These are phyloP conservation scores for Pogona vitticeps DNA, from an alignment of 2,113 vertebrate species.

Conservation along the genomic window DNA sequence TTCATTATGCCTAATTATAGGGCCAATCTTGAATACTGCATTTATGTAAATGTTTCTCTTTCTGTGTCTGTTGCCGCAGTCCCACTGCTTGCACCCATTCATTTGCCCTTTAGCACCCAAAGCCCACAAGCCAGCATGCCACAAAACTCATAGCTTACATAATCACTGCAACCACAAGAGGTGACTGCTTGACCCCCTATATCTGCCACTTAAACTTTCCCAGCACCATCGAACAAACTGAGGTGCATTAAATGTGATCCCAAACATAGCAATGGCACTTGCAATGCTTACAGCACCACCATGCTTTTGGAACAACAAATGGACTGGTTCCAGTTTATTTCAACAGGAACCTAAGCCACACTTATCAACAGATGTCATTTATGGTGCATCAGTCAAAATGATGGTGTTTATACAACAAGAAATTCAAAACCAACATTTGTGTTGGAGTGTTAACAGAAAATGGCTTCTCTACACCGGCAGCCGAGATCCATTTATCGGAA, in stretches of 20 bases:
- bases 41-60: not conserved
- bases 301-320: not conserved
- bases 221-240: not conserved
- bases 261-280: not conserved
- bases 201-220: not conserved
- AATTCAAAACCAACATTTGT: slow-evolving; percentile 61
- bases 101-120: not conserved
- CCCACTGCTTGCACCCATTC: too few relatives aligned
- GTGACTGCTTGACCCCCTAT: not conserved
- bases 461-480: slow-evolving; percentile 46
- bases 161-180: not conserved
- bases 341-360: slow-evolving; percentile 32
- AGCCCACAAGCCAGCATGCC: not conserved
- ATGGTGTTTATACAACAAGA: slow-evolving; percentile 57
- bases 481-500: slow-evolving; percentile 33
- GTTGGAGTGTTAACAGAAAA: slow-evolving; percentile 53
- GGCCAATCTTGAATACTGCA: not conserved
- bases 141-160: not conserved
- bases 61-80: not conserved
- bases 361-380: slow-evolving; percentile 57
- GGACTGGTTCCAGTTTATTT: slow-evolving; percentile 45
- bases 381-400: slow-evolving; percentile 50
- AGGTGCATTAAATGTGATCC: not conserved
- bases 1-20: not conserved
- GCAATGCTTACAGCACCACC: slow-evolving; percentile 2